Percentiles rank a stretch among this genome's conserved stretches.
Evolutionary conservation across 2,113 vertebrate species (phyloP).

Genomic region (Brachypodius melanocephalos): DNA sequence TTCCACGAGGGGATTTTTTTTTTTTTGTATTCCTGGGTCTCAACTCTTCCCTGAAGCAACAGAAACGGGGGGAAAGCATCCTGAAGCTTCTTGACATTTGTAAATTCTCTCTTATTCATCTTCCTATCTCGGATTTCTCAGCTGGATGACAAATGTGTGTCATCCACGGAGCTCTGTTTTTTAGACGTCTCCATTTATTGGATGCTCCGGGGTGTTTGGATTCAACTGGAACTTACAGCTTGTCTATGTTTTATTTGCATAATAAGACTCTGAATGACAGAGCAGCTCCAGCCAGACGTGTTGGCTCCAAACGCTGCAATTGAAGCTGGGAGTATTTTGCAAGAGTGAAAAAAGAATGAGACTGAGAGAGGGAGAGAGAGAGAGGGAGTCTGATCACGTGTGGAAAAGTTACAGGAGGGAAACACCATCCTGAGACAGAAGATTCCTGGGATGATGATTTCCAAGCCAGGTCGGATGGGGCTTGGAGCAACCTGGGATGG

Average conservation of each 20-base stretch:
- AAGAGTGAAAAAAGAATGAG: slow-evolving; percentile 51
- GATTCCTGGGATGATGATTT: not conserved
- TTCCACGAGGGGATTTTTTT: not conserved
- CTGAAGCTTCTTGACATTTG: slow-evolving; percentile 46
- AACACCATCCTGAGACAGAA: slow-evolving; percentile 30
- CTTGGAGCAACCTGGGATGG: not conserved
- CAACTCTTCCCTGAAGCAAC: slow-evolving; percentile 25
- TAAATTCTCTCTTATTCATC: slow-evolving; percentile 34
- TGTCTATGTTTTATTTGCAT: slow-evolving; percentile 77
- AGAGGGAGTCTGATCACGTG: not conserved
- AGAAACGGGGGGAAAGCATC: not conserved
- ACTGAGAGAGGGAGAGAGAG: not conserved
- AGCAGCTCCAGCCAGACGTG: slow-evolving; percentile 73
- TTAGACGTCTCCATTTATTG: slow-evolving; percentile 51
- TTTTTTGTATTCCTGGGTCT: not conserved
- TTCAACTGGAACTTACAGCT: slow-evolving; percentile 72
- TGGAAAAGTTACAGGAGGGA: slow-evolving; percentile 15
- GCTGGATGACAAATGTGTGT: slow-evolving; percentile 60
- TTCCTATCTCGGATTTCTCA: slow-evolving; percentile 47
- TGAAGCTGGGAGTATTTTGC: slow-evolving; percentile 74
- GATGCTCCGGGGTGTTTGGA: slow-evolving; percentile 66
- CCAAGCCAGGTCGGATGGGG: not conserved
- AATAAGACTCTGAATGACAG: slow-evolving; percentile 78
- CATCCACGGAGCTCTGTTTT: slow-evolving; percentile 39
- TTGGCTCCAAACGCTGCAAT: slow-evolving; percentile 79